Conservation (phyloP, 1,140 invertebrate species). For the Bombus waltoni region DNA sequence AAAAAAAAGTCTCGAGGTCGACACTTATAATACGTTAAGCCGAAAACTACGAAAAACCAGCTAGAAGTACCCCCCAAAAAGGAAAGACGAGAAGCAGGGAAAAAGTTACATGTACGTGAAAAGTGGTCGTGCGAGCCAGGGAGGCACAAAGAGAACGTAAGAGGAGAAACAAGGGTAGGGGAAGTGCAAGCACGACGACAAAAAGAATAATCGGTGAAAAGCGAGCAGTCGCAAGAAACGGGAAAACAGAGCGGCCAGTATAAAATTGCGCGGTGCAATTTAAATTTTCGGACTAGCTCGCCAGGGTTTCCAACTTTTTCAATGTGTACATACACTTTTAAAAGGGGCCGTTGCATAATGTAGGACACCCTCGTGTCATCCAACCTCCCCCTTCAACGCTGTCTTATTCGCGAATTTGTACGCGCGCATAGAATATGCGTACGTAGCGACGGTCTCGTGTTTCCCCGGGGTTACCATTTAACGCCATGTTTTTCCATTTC, state of each 20-base stretch:
- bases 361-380: slow-evolving; percentile 57
- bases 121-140: neutral
- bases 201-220: neutral
- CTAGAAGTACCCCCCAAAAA: neutral
- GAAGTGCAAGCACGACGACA: neutral
- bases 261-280: slow-evolving; percentile 66
- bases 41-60: neutral
- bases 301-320: slow-evolving; percentile 68
- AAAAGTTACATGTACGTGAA: neutral
- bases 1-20: neutral
- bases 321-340: slow-evolving; percentile 70
- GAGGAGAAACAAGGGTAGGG: neutral
- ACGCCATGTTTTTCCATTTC: slow-evolving; percentile 22
- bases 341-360: slow-evolving; percentile 72
- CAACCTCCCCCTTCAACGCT: neutral
- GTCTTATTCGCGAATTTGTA: slow-evolving; percentile 68
- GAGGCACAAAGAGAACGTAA: neutral
- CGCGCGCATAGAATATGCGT: slow-evolving; percentile 57
- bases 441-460: neutral
- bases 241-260: neutral
- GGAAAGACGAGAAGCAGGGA: neutral
- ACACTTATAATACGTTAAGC: neutral
- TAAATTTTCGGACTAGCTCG: slow-evolving; percentile 68
- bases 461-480: slow-evolving; percentile 44
- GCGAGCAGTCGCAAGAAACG: slow-evolving; percentile 20